These are phyloP conservation scores for Zaprionus ghesquierei DNA, from an alignment of 1,140 invertebrate species.

Conservation along the genomic window DNA sequence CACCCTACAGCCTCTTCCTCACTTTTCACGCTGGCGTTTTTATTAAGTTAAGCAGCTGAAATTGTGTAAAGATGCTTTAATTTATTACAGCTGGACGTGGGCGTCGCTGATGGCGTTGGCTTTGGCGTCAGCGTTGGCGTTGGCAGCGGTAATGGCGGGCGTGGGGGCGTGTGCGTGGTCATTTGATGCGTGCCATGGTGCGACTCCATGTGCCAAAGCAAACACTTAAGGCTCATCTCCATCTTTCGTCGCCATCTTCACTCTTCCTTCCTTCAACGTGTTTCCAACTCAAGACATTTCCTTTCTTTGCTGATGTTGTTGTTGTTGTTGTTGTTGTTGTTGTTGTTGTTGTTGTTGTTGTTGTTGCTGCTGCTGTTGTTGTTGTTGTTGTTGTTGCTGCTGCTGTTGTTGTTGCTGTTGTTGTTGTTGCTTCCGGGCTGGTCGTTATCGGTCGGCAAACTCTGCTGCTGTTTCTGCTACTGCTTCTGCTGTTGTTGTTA, in stretches of 20 bases:
- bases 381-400: background rate
- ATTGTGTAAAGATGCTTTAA: slow-evolving; percentile 66
- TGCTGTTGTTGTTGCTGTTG: no score
- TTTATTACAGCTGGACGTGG: slow-evolving; percentile 53
- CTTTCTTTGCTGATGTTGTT: slow-evolving; percentile 29
- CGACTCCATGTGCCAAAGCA: slow-evolving; percentile 32
- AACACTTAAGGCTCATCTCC: slow-evolving; percentile 43
- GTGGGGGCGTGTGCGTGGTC: slow-evolving; percentile 31
- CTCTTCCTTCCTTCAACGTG: slow-evolving; percentile 13
- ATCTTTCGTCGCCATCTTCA: background rate
- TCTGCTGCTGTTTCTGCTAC: slow-evolving; percentile 11
- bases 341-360: background rate
- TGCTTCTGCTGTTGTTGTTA: slow-evolving; percentile 19
- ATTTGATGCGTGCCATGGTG: slow-evolving; percentile 42
- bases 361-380: slow-evolving; percentile 32
- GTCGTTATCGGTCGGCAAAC: slow-evolving; percentile 34
- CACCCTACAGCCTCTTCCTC: background rate
- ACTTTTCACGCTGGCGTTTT: slow-evolving; percentile 56
- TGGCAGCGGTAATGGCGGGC: background rate
- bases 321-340: background rate
- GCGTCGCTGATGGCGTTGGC: background rate
- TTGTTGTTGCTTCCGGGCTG: slow-evolving; percentile 26
- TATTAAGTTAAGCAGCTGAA: slow-evolving; percentile 78
- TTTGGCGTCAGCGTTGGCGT: background rate
- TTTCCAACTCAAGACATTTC: slow-evolving; percentile 67